Evolutionary conservation across 2,113 vertebrate species (phyloP).

Genomic region (Clarias macrocephalus): DNA sequence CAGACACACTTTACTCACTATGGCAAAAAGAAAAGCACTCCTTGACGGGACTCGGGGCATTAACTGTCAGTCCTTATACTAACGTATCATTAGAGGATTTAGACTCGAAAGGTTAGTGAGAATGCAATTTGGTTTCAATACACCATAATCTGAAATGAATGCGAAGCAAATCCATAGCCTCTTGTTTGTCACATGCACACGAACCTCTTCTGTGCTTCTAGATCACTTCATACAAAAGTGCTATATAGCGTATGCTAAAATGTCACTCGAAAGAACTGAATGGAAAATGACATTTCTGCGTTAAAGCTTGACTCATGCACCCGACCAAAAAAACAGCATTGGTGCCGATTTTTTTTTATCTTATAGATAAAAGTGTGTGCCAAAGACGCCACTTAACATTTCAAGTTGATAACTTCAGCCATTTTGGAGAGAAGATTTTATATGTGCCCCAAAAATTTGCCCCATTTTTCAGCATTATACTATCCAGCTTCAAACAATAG

Average conservation of each 20-base stretch:
- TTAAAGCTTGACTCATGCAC: no score
- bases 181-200: not conserved
- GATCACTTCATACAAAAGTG: not conserved
- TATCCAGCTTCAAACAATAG: no score
- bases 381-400: no score
- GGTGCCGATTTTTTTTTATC: no score
- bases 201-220: not conserved
- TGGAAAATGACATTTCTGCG: no score
- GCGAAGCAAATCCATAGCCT: not conserved
- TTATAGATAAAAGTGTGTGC: no score
- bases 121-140: not conserved
- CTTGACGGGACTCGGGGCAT: not conserved
- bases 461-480: no score
- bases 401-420: no score
- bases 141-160: not conserved
- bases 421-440: no score
- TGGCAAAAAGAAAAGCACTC: not conserved
- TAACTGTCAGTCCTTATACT: not conserved
- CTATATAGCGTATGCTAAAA: conserved; percentile 6
- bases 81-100: conserved; percentile 22
- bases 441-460: no score
- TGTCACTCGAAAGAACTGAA: no score
- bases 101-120: not conserved
- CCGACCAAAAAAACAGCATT: no score
- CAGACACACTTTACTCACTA: not conserved